A percentile compares a stretch with the other conserved stretches of the same genome.
These are phyloP conservation scores for Phoeniculus purpureus DNA, from an alignment of 2,797 vertebrate species.

Conservation along the genomic window DNA sequence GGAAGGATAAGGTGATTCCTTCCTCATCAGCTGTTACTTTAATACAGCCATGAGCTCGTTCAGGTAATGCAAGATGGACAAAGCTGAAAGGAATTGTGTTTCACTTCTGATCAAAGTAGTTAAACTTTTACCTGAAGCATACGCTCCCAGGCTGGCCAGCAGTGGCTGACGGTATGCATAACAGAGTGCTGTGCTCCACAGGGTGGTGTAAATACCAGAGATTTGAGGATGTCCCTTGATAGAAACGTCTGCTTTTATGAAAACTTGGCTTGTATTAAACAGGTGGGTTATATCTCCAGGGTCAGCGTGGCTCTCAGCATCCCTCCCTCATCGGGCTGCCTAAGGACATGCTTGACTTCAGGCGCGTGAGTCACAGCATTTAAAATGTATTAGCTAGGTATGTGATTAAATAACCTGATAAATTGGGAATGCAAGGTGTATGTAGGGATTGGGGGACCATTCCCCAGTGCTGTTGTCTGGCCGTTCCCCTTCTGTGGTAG, in stretches of 20 bases:
- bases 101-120: not conserved
- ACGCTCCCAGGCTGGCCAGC: not conserved
- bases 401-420: not conserved
- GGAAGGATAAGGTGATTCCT: not conserved
- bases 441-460: not conserved
- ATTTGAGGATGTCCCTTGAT: not conserved
- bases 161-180: not conserved
- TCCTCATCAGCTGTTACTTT: not conserved
- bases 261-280: not conserved
- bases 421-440: not conserved
- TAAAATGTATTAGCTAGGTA: not conserved
- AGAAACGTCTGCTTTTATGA: not conserved
- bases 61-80: not conserved
- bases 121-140: not conserved
- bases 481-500: not conserved
- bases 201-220: not conserved
- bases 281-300: not conserved
- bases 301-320: not conserved
- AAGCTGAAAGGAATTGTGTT: not conserved
- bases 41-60: not conserved
- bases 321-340: not conserved
- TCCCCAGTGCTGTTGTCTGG: not conserved
- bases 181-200: not conserved
- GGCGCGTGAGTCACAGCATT: not conserved
- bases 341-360: not conserved